Conservation (phyloP, 2,113 vertebrate genomes). For the Anguilla japonica region DNA sequence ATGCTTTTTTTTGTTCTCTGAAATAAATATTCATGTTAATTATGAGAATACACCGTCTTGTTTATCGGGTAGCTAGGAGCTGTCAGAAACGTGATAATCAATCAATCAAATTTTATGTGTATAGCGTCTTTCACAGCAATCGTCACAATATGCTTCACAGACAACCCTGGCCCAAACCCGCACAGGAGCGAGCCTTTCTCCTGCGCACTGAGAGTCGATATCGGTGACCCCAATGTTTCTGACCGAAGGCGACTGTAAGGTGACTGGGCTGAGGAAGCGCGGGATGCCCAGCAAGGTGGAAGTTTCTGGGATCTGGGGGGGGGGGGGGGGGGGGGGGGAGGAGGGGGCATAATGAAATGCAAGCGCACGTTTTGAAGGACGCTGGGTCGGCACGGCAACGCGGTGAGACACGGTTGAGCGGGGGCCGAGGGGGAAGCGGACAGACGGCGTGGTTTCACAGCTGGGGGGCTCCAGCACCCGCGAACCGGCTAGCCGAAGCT, state of each 20-base stretch:
- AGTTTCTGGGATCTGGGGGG: not conserved
- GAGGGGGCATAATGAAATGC: not conserved
- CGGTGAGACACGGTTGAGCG: not conserved
- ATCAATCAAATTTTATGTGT: too few species aligned
- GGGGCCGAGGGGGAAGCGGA: not conserved
- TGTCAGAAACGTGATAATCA: not conserved
- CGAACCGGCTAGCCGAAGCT: too few species aligned
- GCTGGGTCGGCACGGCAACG: not conserved
- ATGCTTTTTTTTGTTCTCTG: not conserved
- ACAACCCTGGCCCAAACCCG: too few species aligned
- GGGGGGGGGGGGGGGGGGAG: not conserved
- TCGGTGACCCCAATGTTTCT: not conserved
- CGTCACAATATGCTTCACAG: too few species aligned
- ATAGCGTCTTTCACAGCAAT: too few species aligned
- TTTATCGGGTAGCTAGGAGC: not conserved
- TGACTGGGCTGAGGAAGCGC: not conserved
- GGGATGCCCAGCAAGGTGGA: not conserved
- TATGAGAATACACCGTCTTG: not conserved
- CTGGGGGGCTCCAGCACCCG: slow-evolving; percentile 50
- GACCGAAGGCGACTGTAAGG: not conserved
- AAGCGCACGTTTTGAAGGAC: not conserved
- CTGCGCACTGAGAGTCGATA: not conserved
- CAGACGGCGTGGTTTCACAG: not conserved
- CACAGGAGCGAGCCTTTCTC: not conserved
- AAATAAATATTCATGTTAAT: too few species aligned